Base-by-base conservation (phyloP, 2,888 invertebrate genomes). In the Toxonevra muliebris region DNA sequence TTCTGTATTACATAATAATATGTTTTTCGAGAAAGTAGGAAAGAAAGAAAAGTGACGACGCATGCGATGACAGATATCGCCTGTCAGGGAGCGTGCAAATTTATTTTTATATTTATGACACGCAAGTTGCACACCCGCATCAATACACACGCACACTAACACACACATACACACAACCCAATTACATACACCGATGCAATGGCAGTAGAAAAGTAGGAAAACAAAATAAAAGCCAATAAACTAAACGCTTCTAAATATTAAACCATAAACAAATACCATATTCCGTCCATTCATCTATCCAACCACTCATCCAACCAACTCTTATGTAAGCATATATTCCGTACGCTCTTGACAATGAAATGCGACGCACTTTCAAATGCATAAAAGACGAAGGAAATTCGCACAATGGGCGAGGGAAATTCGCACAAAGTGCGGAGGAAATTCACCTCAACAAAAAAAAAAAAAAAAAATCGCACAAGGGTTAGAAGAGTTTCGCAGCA, bases 51-150 rank as follows among this genome's bases (percentile, higher is more conserved):
- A 70, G 72, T 72, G 73, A 69, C 70, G 70, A 71, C 70, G 69
- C 69, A 72, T 72, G 71, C 73, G 76, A 72, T 76, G 76, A 76
- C 76, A 76, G 73, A 65, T 73, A 73, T 73, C 54, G 71, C 64
- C 71, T 74, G 75, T 74, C 70, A 71, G n/a, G n/a, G n/a, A n/a
- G 69, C 72, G 70, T 80, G 81, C 79, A 78, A 82, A 82, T 80
- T 80, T 81, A 79, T 79, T 76, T 76, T 78, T 77, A 69, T 76
- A 79, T 83, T 80, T 82, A 81, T 77, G 78, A 77, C 77, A 79
- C 77, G 79, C 79, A 78, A 76, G 77, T 81, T 77, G 73, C 30
- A 30, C 30, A 30, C 30, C 2, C 30, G 7, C 30, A 30, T 30
- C 2, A 30, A 30, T 7, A 30, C 2, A 30, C 30, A 30, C 30